Evolutionary conservation across 23 tunicate species (phyloP).

Genomic region (Diplosoma virens): DNA sequence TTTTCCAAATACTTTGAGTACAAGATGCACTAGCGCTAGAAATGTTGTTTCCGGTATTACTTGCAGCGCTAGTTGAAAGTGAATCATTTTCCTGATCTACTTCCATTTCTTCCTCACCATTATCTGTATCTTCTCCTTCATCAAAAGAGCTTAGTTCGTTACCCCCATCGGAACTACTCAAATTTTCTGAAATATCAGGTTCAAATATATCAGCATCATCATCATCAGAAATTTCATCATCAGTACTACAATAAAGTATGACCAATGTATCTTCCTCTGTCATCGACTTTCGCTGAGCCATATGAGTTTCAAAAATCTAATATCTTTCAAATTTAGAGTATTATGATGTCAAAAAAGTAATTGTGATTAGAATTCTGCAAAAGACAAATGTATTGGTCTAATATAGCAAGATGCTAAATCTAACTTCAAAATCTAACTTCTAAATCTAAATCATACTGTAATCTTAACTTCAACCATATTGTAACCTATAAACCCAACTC

Average conservation of each 20-base stretch:
- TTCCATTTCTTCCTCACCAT: conserved; percentile 2
- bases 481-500: too few species aligned
- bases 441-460: too few species aligned
- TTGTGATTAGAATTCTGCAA: too few species aligned
- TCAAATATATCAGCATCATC: conserved; percentile 16
- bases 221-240: not conserved
- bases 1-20: conserved; percentile 10
- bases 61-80: conserved; percentile 7
- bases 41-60: not conserved
- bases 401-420: too few species aligned
- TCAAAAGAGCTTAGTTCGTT: conserved; percentile 8
- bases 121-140: conserved; percentile 3
- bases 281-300: not conserved
- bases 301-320: too few species aligned
- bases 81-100: conserved; percentile 10
- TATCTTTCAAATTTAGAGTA: too few species aligned
- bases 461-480: too few species aligned
- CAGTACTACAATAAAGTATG: conserved; percentile 16
- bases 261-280: conserved; percentile 4
- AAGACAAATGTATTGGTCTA: too few species aligned
- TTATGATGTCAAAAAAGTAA: too few species aligned
- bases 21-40: conserved; percentile 1
- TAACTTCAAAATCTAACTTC: too few species aligned
- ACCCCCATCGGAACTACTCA: not conserved
- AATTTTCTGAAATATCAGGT: conserved; percentile 2